Evolutionary conservation across 2,888 invertebrate species (phyloP).

Genomic region (Megastigmus dorsalis): DNA sequence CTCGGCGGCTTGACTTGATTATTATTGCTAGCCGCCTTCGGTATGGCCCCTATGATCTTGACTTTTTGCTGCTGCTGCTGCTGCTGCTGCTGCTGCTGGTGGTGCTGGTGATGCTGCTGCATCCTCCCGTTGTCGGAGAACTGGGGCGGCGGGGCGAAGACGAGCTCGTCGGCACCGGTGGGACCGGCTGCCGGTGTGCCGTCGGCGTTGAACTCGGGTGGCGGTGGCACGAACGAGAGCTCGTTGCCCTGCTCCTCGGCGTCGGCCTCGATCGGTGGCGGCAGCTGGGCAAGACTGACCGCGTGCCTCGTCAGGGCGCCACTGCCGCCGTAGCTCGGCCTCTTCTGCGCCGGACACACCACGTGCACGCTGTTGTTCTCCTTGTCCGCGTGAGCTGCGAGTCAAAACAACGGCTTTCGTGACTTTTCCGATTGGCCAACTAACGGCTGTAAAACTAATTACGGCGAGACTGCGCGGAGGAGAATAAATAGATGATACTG

Average conservation of each 20-base stretch:
- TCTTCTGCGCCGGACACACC: constrained; percentile 28
- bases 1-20: constrained; percentile 73
- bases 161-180: constrained; percentile 77
- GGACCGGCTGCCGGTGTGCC: constrained; percentile 69
- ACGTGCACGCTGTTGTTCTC: constrained; percentile 26
- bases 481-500: no score
- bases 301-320: constrained; percentile 80
- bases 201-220: constrained; percentile 77
- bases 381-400: constrained; percentile 30
- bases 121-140: constrained; percentile 84
- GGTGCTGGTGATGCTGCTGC: constrained; percentile 62
- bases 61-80: constrained; percentile 76
- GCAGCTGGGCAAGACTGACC: constrained; percentile 86
- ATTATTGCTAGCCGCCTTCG: constrained; percentile 76
- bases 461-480: no score
- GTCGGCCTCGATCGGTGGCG: constrained; percentile 85
- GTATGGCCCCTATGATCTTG: constrained; percentile 88
- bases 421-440: no score
- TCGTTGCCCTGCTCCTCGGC: constrained; percentile 81
- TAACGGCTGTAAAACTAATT: no score
- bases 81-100: constrained; percentile 75
- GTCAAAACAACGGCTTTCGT: neutral
- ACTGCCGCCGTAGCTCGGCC: constrained; percentile 68
- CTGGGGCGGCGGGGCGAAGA: constrained; percentile 91
- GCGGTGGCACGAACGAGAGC: constrained; percentile 78